Conservation (phyloP, 2,113 vertebrate genomes). For the Egretta garzetta region DNA sequence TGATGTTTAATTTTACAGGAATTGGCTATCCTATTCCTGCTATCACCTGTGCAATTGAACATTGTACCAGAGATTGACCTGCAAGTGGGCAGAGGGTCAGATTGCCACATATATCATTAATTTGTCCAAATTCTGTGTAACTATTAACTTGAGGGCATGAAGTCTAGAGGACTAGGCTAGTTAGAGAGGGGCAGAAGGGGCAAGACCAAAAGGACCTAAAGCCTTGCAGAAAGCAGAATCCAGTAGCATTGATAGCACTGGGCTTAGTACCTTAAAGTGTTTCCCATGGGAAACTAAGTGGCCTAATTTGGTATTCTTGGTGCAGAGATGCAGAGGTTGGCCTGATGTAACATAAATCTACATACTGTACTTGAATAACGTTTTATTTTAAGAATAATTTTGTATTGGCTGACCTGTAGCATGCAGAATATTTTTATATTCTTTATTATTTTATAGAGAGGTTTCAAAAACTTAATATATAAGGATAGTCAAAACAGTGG, state of each 20-base stretch:
- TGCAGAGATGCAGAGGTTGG: not conserved
- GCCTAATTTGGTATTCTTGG: not conserved
- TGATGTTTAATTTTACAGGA: not conserved
- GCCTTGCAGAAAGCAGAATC: not conserved
- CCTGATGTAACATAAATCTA: constrained; percentile 13
- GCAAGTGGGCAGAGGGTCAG: not conserved
- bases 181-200: not conserved
- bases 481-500: not conserved
- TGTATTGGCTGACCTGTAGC: not conserved
- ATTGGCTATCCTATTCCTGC: not conserved
- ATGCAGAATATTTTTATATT: not conserved
- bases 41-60: not conserved
- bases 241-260: not conserved
- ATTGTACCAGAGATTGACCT: not conserved
- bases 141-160: not conserved
- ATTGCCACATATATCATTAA: not conserved
- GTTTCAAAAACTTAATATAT: not conserved
- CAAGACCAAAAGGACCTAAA: not conserved
- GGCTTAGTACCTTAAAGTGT: not conserved
- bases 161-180: not conserved
- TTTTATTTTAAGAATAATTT: constrained; percentile 20
- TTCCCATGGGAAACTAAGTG: constrained; percentile 15
- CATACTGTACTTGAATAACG: not conserved
- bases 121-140: not conserved
- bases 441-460: not conserved